phyloP scores from a whole-genome alignment of 1,140 invertebrate genomes.

The Anoplolepis gracilipes region DNA sequence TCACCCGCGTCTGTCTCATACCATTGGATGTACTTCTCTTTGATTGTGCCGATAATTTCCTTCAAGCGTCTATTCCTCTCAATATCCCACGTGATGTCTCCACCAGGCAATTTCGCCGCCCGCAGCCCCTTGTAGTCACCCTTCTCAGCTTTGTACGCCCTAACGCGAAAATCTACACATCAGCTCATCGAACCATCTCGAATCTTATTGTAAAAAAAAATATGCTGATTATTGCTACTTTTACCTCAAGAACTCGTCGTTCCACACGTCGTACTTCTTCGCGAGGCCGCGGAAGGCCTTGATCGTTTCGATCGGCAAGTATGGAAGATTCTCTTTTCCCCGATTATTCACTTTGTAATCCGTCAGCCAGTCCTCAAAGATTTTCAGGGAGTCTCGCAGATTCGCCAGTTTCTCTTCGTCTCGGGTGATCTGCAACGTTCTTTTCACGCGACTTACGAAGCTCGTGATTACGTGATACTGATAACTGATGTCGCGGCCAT shows the following conservation, averaged over 20 bases:
- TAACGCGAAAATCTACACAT: slow-evolving; percentile 47
- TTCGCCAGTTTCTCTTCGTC: slow-evolving; percentile 80
- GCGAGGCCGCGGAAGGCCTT: slow-evolving; percentile 77
- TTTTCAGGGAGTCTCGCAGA: slow-evolving; percentile 77
- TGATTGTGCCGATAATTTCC: slow-evolving; percentile 72
- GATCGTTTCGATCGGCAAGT: slow-evolving; percentile 80
- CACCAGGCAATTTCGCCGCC: slow-evolving; percentile 66
- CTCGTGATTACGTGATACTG: slow-evolving; percentile 81
- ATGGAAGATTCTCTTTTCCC: slow-evolving; percentile 80
- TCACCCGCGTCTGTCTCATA: slow-evolving; percentile 79
- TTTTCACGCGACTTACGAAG: slow-evolving; percentile 81
- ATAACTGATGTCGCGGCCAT: slow-evolving; percentile 81
- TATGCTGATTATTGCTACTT: neutral
- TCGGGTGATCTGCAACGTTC: slow-evolving; percentile 82
- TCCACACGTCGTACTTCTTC: slow-evolving; percentile 76
- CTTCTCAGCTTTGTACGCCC: slow-evolving; percentile 76
- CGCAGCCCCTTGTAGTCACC: slow-evolving; percentile 80
- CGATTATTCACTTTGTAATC: slow-evolving; percentile 80
- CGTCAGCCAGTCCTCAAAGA: slow-evolving; percentile 82
- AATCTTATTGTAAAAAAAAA: neutral
- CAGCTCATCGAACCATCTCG: neutral
- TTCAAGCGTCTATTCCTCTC: slow-evolving; percentile 80
- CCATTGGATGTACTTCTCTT: slow-evolving; percentile 74
- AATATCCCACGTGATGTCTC: slow-evolving; percentile 81
- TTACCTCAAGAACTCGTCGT: slow-evolving; percentile 76